A percentile compares a stretch with the other conserved stretches of the same genome.
Conservation (phyloP, 2,113 vertebrate species). For the Archilochus colubris region DNA sequence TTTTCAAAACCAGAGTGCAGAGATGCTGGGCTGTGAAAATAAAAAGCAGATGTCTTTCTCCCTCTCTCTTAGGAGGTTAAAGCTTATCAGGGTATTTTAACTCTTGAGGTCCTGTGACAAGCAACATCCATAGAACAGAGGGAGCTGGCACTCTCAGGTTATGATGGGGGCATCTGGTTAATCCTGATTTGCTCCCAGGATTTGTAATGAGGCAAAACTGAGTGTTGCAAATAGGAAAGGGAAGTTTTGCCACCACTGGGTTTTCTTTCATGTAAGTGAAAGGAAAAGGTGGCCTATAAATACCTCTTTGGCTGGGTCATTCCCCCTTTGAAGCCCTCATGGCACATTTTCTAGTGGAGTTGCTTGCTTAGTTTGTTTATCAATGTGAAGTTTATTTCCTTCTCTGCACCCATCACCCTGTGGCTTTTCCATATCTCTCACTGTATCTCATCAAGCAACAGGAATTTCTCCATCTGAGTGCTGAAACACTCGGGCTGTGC, state of each 20-base stretch:
- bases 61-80: conserved; percentile 9
- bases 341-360: accelerated
- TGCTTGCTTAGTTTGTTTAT: not conserved
- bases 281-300: not conserved
- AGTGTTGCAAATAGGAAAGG: not conserved
- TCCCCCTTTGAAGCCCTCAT: not conserved
- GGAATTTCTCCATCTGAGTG: not conserved
- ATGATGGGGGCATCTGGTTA: not conserved
- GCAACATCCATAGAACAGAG: not conserved
- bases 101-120: conserved; percentile 29
- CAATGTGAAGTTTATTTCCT: not conserved
- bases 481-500: not conserved
- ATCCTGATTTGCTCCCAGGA: not conserved
- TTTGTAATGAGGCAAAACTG: not conserved
- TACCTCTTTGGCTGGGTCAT: accelerated
- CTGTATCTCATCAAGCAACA: not conserved
- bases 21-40: conserved; percentile 72
- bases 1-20: conserved; percentile 64
- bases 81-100: conserved; percentile 63
- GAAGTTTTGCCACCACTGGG: not conserved
- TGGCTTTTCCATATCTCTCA: not conserved
- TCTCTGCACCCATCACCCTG: not conserved
- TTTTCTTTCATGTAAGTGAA: not conserved
- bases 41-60: conserved; percentile 81
- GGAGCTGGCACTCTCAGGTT: not conserved